A percentile compares a stretch with the other conserved stretches of the same genome.
Conservation (phyloP, 2,888 invertebrate genomes). For the Oxyteleia sp. region DNA sequence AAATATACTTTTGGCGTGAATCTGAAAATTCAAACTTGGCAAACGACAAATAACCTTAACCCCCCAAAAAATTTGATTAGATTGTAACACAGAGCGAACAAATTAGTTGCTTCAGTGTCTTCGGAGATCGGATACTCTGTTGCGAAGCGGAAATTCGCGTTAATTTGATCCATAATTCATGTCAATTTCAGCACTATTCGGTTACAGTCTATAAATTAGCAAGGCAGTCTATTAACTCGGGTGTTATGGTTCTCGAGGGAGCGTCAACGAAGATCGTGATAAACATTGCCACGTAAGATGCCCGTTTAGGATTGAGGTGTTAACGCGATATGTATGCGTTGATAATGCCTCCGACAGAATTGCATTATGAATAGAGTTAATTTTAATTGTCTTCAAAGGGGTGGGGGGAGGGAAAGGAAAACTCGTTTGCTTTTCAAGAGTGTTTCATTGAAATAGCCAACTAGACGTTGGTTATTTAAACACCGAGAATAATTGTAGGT, state of each 20-base stretch:
- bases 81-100: neutral
- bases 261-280: slow-evolving; percentile 41
- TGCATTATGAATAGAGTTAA: slow-evolving; percentile 29
- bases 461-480: too few relatives aligned
- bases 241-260: slow-evolving; percentile 65
- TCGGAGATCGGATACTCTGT: slow-evolving; percentile 37
- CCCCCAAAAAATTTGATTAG: slow-evolving; percentile 17
- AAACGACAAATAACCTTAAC: too few relatives aligned
- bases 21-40: too few relatives aligned
- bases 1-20: too few relatives aligned
- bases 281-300: slow-evolving; percentile 58
- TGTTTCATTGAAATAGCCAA: too few relatives aligned
- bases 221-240: slow-evolving; percentile 77
- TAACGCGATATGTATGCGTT: slow-evolving; percentile 23
- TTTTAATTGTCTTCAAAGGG: too few relatives aligned
- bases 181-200: slow-evolving; percentile 76
- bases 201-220: slow-evolving; percentile 78
- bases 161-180: slow-evolving; percentile 83
- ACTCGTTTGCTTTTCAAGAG: too few relatives aligned
- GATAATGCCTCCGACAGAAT: slow-evolving; percentile 33
- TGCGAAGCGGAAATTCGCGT: slow-evolving; percentile 39
- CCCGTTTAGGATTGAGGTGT: slow-evolving; percentile 57
- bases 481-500: too few relatives aligned
- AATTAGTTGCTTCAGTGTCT: slow-evolving; percentile 11
- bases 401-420: too few relatives aligned